Evolutionary conservation across 1,140 invertebrate species (phyloP).

Genomic region (Muscidifurax raptorellus): DNA sequence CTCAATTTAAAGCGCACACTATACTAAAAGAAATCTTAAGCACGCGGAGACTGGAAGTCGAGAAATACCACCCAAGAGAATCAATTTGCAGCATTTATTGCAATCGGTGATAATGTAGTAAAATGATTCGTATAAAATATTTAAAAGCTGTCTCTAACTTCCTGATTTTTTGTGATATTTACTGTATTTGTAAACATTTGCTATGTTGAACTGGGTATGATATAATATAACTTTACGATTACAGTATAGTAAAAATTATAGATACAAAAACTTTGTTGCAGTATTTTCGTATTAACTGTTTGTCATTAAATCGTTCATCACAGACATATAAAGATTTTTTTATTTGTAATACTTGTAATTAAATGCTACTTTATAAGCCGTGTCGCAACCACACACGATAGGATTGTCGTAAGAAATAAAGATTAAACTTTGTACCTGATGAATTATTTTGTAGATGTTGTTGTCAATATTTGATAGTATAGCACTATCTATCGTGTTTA

Average conservation of each 20-base stretch:
- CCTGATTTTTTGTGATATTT: not conserved
- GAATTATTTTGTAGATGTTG: not conserved
- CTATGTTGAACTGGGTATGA: not conserved
- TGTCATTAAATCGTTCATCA: not conserved
- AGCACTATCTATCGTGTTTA: not conserved
- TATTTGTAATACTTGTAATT: not conserved
- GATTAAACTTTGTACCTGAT: too few species aligned
- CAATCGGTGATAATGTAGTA: not conserved
- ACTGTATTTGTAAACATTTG: not conserved
- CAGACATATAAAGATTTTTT: not conserved
- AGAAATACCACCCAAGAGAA: conserved; percentile 22
- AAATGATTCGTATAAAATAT: not conserved
- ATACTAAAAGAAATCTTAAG: conserved; percentile 11
- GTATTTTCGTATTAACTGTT: too few species aligned
- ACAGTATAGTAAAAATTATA: not conserved
- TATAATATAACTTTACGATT: not conserved
- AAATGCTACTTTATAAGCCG: not conserved
- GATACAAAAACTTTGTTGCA: not conserved
- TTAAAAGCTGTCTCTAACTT: conserved; percentile 6
- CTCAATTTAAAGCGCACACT: not conserved
- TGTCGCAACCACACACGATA: not conserved
- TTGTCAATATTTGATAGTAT: not conserved
- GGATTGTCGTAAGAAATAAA: not conserved
- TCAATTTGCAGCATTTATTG: conserved; percentile 15
- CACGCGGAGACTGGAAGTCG: not conserved